These are phyloP conservation scores for Lasioglossum morio DNA, from an alignment of 2,888 invertebrate genomes.

Conservation along the genomic window DNA sequence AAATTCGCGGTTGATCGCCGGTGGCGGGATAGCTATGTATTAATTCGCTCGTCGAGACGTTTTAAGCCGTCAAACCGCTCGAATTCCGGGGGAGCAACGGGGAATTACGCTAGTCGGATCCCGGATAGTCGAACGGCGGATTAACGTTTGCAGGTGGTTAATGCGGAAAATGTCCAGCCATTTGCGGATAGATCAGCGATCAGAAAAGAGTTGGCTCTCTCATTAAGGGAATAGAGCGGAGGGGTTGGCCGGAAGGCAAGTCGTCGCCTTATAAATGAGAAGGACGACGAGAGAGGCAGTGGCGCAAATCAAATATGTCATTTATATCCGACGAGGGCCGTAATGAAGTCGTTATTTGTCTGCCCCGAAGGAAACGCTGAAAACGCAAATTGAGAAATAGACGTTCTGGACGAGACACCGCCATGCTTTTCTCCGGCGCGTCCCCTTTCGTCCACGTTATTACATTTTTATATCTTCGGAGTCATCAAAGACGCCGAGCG, in stretches of 20 bases:
- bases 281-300: constrained; percentile 43
- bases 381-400: constrained; percentile 77
- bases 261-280: constrained; percentile 54
- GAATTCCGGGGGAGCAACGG: constrained; percentile 11
- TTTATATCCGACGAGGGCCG: constrained; percentile 79
- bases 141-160: constrained; percentile 61
- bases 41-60: constrained; percentile 23
- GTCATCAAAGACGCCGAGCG: constrained; percentile 14
- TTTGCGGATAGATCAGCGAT: constrained; percentile 64
- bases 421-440: constrained; percentile 25
- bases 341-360: constrained; percentile 81
- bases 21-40: background rate
- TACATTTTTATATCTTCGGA: constrained; percentile 63
- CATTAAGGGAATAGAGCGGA: constrained; percentile 61
- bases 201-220: constrained; percentile 60
- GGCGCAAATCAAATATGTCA: constrained; percentile 80
- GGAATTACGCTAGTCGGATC: constrained; percentile 37
- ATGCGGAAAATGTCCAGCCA: constrained; percentile 57
- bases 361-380: constrained; percentile 75
- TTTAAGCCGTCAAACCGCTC: constrained; percentile 26
- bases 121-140: constrained; percentile 32
- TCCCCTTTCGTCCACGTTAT: constrained; percentile 46
- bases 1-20: background rate
- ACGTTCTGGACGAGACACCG: constrained; percentile 45
- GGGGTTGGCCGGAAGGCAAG: constrained; percentile 16